phyloP scores from a whole-genome alignment of 1,140 invertebrate genomes.

The Harpegnathos saltator region DNA sequence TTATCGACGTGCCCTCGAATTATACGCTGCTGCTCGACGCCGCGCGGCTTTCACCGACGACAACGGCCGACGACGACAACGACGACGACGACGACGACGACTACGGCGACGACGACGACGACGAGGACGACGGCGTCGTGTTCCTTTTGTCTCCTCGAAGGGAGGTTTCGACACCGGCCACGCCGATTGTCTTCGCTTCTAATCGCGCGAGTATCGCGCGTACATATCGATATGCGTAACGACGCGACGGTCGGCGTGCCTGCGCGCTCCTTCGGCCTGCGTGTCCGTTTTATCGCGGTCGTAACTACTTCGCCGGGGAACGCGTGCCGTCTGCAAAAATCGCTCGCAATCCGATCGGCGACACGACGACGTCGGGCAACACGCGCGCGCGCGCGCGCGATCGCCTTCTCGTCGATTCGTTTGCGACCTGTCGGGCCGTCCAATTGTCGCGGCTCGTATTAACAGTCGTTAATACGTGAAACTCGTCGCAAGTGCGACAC shows the following conservation, averaged over 20 bases:
- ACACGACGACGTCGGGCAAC: conserved; percentile 31
- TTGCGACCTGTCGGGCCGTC: not conserved
- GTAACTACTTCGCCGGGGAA: conserved; percentile 42
- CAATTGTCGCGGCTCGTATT: no score
- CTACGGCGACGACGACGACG: conserved; percentile 43
- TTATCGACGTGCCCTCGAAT: conserved; percentile 75
- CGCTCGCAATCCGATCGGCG: conserved; percentile 10
- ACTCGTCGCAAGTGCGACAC: no score
- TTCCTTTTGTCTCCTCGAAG: conserved; percentile 54
- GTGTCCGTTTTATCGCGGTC: conserved; percentile 50
- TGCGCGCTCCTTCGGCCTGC: conserved; percentile 15
- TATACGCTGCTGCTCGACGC: conserved; percentile 60
- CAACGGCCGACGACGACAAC: not conserved
- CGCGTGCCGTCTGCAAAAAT: conserved; percentile 51
- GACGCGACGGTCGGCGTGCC: conserved; percentile 22
- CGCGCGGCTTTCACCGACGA: conserved; percentile 68
- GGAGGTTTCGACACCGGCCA: conserved; percentile 57
- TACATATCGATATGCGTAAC: conserved; percentile 57
- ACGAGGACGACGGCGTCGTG: conserved; percentile 14
- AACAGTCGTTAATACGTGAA: no score
- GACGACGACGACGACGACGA: conserved; percentile 1
- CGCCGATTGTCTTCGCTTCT: conserved; percentile 50
- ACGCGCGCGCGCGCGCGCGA: conserved; percentile 13
- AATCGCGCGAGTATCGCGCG: conserved; percentile 51
- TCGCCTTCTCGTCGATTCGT: not conserved